Conservation (phyloP, 2,113 vertebrate species). For the Serinus canaria region DNA sequence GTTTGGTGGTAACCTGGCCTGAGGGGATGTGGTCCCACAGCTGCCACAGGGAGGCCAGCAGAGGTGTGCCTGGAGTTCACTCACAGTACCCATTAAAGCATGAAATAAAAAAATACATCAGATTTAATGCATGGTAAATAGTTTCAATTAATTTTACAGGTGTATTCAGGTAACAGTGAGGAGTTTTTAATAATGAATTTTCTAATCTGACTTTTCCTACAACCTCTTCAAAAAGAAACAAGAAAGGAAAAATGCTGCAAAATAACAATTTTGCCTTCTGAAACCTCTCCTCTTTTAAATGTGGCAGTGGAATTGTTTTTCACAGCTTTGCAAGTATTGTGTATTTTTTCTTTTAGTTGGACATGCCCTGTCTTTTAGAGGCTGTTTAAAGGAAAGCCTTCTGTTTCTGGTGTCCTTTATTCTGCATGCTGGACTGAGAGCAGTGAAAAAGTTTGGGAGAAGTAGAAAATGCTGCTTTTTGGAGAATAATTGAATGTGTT, state of each 20-base stretch:
- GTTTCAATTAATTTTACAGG: neutral
- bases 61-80: neutral
- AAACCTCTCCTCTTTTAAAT: neutral
- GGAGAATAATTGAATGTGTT: neutral
- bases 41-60: neutral
- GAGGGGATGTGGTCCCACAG: neutral
- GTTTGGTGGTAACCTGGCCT: neutral
- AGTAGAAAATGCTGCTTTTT: neutral
- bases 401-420: neutral
- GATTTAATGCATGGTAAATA: neutral
- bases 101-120: neutral
- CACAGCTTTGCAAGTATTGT: neutral
- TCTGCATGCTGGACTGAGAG: neutral
- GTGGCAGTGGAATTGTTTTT: neutral
- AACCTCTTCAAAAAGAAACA: neutral
- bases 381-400: neutral
- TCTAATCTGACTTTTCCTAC: neutral
- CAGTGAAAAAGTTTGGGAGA: neutral
- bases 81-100: neutral
- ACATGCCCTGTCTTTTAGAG: neutral
- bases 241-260: neutral
- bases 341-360: neutral
- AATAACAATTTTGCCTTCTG: neutral
- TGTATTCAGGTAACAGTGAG: neutral
- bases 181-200: neutral